Conservation (phyloP, 1,140 invertebrate genomes). For the Meteorus sp. region DNA sequence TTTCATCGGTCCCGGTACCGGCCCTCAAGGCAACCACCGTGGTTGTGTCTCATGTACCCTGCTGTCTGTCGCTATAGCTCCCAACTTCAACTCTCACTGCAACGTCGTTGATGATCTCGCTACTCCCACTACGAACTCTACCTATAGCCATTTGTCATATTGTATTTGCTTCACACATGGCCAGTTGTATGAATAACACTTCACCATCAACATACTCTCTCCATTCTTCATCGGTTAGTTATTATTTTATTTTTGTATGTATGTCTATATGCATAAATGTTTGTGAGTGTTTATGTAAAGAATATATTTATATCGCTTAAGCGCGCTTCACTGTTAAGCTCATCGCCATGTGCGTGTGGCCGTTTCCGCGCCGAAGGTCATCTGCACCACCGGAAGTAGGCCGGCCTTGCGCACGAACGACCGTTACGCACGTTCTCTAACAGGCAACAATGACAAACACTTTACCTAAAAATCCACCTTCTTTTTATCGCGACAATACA, state of each 20-base stretch:
- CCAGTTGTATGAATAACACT: too few relatives aligned
- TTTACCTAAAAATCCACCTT: neutral
- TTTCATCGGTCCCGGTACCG: too few relatives aligned
- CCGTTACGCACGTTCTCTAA: conserved; percentile 44
- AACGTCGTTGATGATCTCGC: too few relatives aligned
- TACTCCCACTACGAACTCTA: too few relatives aligned
- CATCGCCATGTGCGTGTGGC: conserved; percentile 45
- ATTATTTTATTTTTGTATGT: neutral
- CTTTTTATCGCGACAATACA: neutral
- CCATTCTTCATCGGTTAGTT: neutral
- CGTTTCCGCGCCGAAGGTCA: conserved; percentile 54
- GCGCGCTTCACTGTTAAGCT: too few relatives aligned
- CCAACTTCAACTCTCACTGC: neutral
- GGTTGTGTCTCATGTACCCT: conserved; percentile 8
- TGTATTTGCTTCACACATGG: too few relatives aligned
- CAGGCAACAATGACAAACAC: conserved; percentile 21
- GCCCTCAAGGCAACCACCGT: conserved; percentile 19
- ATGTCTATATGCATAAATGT: too few relatives aligned
- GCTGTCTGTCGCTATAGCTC: conserved; percentile 2
- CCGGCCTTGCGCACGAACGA: conserved; percentile 52
- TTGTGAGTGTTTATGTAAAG: too few relatives aligned
- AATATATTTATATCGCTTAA: conserved; percentile 37
- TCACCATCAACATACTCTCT: neutral
- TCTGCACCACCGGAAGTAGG: conserved; percentile 52
- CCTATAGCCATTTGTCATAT: too few relatives aligned